Evolutionary conservation across 2,888 invertebrate species (phyloP).

Genomic region (Melikaiella ostensackeni): DNA sequence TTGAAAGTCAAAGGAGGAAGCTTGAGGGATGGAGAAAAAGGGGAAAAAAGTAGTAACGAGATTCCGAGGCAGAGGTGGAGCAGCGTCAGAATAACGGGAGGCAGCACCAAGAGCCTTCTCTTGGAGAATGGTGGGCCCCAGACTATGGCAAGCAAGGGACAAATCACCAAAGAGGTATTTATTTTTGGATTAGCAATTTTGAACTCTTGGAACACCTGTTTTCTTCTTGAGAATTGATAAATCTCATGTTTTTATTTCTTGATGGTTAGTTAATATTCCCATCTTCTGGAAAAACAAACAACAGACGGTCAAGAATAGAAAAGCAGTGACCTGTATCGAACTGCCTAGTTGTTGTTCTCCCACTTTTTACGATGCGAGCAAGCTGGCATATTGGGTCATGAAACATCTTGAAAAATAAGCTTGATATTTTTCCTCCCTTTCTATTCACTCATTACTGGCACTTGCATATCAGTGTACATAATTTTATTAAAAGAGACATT

Average conservation of each 20-base stretch:
- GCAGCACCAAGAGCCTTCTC: constrained; percentile 74
- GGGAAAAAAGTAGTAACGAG: constrained; percentile 63
- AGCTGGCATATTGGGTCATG: neutral
- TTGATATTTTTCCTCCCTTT: neutral
- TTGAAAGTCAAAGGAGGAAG: constrained; percentile 68
- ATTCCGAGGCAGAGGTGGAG: constrained; percentile 73
- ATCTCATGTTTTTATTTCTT: neutral
- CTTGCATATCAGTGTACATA: neutral
- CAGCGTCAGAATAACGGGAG: constrained; percentile 73
- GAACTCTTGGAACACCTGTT: neutral
- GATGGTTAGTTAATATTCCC: neutral
- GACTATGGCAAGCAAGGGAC: constrained; percentile 48
- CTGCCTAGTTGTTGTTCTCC: neutral
- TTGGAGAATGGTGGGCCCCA: constrained; percentile 74
- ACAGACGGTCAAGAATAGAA: neutral
- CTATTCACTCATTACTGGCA: neutral
- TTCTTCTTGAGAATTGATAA: neutral
- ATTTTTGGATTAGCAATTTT: neutral
- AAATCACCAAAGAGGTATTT: constrained; percentile 72
- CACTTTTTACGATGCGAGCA: neutral
- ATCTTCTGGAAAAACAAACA: neutral
- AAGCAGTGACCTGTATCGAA: neutral
- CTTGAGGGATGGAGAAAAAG: constrained; percentile 68
- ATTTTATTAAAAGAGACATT: neutral
- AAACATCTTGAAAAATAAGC: neutral